Conservation (phyloP, 1,140 invertebrate genomes). For the Meloidogyne exigua region DNA sequence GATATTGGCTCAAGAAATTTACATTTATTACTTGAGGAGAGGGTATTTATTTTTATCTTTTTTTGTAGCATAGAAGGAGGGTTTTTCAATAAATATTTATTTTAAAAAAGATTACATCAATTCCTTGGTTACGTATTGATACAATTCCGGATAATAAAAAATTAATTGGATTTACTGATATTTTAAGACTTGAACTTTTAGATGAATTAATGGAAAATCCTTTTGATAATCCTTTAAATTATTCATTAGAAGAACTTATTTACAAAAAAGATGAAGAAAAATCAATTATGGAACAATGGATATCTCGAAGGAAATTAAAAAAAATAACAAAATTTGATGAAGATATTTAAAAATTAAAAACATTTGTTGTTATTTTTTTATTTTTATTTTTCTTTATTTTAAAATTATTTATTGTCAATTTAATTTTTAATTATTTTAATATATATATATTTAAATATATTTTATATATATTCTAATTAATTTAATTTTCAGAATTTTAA, state of each 20-base stretch:
- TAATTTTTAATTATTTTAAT: no score
- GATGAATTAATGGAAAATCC: constrained; percentile 18
- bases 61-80: no score
- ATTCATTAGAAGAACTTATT: constrained; percentile 12
- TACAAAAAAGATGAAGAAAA: constrained; percentile 1
- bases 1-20: not conserved
- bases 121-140: constrained; percentile 24
- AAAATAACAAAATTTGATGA: constrained; percentile 5
- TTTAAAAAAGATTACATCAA: constrained; percentile 5
- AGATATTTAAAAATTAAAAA: not conserved
- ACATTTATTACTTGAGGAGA: constrained; percentile 14
- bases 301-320: not conserved
- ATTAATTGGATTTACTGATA: constrained; percentile 20
- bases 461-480: not conserved
- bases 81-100: no score
- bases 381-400: not conserved
- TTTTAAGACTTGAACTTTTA: constrained; percentile 21
- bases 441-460: not conserved
- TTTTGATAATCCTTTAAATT: constrained; percentile 18
- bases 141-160: constrained; percentile 16
- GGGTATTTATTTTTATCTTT: constrained; percentile 3
- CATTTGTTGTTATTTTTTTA: not conserved
- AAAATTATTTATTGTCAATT: no score
- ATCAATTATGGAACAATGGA: not conserved
- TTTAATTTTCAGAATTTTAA: not conserved